Percentiles rank a stretch among this genome's conserved stretches.
These are phyloP conservation scores for Drosophila picticornis DNA, from an alignment of 2,888 invertebrate species.

Conservation along the genomic window DNA sequence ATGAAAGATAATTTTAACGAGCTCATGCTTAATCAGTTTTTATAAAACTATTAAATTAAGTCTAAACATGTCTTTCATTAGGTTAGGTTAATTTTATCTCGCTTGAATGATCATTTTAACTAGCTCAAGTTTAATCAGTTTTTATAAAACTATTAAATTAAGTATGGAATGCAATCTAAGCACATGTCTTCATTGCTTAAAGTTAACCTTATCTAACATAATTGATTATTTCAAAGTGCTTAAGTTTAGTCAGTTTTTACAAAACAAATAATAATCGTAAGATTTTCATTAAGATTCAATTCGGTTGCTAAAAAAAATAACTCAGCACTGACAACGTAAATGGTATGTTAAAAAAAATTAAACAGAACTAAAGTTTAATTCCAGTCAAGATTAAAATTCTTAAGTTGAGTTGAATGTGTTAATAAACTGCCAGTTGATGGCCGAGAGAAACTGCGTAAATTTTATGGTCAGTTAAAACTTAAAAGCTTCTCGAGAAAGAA, in stretches of 20 bases:
- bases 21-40: neutral
- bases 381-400: conserved; percentile 5
- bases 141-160: neutral
- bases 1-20: neutral
- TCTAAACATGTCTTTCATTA: neutral
- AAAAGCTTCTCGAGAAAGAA: conserved; percentile 8
- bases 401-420: conserved; percentile 3
- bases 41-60: neutral
- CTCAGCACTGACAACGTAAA: neutral
- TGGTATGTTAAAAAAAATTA: neutral
- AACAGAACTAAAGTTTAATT: neutral
- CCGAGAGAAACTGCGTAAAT: conserved; percentile 23
- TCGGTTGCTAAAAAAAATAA: neutral
- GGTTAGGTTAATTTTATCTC: neutral
- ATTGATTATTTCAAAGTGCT: neutral
- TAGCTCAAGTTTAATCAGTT: neutral
- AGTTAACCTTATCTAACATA: neutral
- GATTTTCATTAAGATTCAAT: neutral
- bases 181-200: neutral
- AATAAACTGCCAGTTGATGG: conserved; percentile 36
- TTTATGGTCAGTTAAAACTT: conserved; percentile 53
- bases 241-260: too few species aligned
- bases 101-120: neutral
- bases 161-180: neutral
- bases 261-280: neutral